Percentiles rank a stretch among this genome's conserved stretches.
Evolutionary conservation across 2,797 vertebrate genomes (phyloP).

Genomic region (Alcedo atthis): DNA sequence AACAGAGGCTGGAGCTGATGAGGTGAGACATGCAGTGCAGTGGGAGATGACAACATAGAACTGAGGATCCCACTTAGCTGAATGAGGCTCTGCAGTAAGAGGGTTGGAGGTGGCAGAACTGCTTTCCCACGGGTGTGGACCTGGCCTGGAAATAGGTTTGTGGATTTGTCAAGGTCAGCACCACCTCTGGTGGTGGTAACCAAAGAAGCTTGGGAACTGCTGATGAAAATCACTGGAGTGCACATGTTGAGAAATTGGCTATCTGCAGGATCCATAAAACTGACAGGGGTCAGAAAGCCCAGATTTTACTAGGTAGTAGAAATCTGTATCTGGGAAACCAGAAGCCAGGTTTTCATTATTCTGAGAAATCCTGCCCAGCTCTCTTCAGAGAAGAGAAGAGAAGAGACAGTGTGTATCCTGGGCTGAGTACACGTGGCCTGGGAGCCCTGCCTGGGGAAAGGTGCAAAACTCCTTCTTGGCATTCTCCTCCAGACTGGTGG

Average conservation of each 20-base stretch:
- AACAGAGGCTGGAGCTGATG: neutral
- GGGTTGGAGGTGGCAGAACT: neutral
- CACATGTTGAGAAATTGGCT: conserved; percentile 34
- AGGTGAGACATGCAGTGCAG: neutral
- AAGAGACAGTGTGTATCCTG: neutral
- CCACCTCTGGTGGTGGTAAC: neutral
- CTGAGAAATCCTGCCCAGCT: conserved; percentile 26
- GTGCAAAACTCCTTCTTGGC: conserved; percentile 1
- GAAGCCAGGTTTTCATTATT: conserved; percentile 60
- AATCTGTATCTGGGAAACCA: conserved; percentile 51
- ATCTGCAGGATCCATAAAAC: conserved; percentile 59
- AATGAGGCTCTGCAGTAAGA: neutral
- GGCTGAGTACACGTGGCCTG: neutral
- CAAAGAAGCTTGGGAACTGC: neutral
- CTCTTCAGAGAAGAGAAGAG: conserved; percentile 52
- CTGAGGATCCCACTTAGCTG: neutral
- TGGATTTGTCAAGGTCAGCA: neutral
- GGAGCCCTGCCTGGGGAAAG: neutral
- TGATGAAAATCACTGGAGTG: conserved; percentile 11
- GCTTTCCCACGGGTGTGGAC: neutral
- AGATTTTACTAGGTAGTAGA: conserved; percentile 53
- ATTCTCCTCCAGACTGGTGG: neutral
- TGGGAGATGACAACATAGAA: neutral
- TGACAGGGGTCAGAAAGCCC: conserved; percentile 53
- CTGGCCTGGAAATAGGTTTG: neutral